Percentiles rank a stretch among this genome's conserved stretches.
These are phyloP conservation scores for Pheosia gnoma DNA, from an alignment of 2,888 invertebrate genomes.

Conservation along the genomic window DNA sequence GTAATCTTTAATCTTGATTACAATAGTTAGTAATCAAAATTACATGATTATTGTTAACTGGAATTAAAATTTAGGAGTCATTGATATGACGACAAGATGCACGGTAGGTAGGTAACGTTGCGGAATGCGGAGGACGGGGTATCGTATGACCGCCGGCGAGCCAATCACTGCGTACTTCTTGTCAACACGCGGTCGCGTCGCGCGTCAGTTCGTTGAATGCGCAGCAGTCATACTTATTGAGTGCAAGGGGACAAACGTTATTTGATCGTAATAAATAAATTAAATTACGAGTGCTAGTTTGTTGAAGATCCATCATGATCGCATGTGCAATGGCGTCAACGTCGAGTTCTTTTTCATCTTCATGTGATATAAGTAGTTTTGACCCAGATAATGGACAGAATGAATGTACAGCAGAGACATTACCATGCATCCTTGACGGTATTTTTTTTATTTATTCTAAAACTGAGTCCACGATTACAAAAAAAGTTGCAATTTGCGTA, in stretches of 20 bases:
- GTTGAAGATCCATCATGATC: neutral
- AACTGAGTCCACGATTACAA: constrained; percentile 13
- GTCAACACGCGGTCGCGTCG: neutral
- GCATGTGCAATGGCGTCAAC: constrained; percentile 1
- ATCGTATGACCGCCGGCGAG: neutral
- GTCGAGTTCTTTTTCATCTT: constrained; percentile 2
- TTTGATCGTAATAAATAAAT: constrained; percentile 1
- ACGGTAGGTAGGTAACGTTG: neutral
- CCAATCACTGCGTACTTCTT: constrained; percentile 1
- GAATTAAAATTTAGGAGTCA: neutral
- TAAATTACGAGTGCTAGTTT: neutral
- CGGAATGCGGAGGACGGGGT: neutral
- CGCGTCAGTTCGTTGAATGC: neutral
- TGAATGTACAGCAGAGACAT: neutral
- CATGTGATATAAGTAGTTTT: neutral
- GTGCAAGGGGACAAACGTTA: neutral
- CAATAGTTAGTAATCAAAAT: constrained; percentile 4
- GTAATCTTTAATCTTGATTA: constrained; percentile 11
- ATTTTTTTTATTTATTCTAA: constrained; percentile 7
- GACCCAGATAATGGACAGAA: neutral
- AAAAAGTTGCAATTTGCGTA: constrained; percentile 4
- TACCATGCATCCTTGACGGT: constrained; percentile 7
- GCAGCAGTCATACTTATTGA: neutral
- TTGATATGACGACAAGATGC: constrained; percentile 2
- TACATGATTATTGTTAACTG: neutral